Base-by-base conservation (phyloP, 2,113 vertebrate genomes). In the Phylloscopus whistleri region DNA sequence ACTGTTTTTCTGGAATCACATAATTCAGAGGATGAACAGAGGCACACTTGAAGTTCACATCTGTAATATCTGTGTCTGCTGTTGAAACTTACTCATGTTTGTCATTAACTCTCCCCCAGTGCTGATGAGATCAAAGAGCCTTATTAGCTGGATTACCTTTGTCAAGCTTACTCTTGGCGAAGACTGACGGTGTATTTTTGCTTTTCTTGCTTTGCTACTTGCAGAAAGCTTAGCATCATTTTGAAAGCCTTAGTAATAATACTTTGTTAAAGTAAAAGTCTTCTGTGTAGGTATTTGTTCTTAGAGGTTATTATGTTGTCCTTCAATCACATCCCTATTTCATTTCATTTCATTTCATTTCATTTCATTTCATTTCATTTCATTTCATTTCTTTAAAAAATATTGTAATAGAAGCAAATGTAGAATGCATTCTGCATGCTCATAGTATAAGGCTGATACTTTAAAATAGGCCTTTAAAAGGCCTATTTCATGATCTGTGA, bases 111-210 rank as follows among this genome's bases (percentile, higher is more conserved):
- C 68, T 90, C 15, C 30, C 70, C 62, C 52, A 77, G 3, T 62
- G 21, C 39, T 77, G 27, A 78, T 0, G 7, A 90, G 87, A 96
- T 87, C 68, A 95, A 93, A 97, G 83, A 68, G 15, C 73, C 74
- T 90, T 94, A 69, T 87, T 91, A 96, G 60, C 35, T 84, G 72
- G n/a, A 79, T 95, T 92, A 84, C 55, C 55, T 94, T 91, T 87
- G 78, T 81, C 69, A 85, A 59, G 64, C 49, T 89, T 91, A 43
- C 80, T 92, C 82, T 76, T 81, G 87, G 37, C 15, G 67, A 91
- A 30, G 30, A 59, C 30, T 79, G 44, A 48, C 37, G 58, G 35
- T 52, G 28, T 70, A 58, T 67, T 88, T 96, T 94, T 83, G 30
- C n/a, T 93, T 83, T 83, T 87, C 78, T 88, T 93, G 41, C 13